phyloP scores from a whole-genome alignment of 1,140 invertebrate species.

The Sitodiplosis mosellana region DNA sequence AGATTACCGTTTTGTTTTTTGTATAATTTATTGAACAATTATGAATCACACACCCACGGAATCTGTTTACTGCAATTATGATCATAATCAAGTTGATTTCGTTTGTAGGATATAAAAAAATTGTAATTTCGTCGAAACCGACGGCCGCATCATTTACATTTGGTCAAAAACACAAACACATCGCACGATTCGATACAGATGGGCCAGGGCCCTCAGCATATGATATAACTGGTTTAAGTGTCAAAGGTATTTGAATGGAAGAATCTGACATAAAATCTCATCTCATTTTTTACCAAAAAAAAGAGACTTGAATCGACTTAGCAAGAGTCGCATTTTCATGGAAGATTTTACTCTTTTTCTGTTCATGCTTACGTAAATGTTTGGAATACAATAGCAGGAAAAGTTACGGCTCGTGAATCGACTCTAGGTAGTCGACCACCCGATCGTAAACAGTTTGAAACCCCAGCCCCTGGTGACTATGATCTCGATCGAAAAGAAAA shows the following conservation, averaged over 20 bases:
- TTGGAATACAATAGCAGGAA: conserved; percentile 24
- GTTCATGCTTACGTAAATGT: neutral
- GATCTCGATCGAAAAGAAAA: conserved; percentile 53
- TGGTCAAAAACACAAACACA: conserved; percentile 41
- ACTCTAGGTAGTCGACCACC: conserved; percentile 43
- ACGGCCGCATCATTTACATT: conserved; percentile 63
- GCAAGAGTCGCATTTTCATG: conserved; percentile 2
- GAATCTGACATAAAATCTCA: no score
- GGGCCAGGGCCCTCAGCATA: conserved; percentile 78
- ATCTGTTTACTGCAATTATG: neutral
- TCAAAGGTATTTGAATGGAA: conserved; percentile 43
- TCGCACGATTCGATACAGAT: conserved; percentile 26
- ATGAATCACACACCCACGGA: neutral
- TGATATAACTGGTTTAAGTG: conserved; percentile 62
- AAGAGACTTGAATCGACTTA: neutral
- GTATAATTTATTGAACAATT: neutral
- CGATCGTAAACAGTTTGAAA: conserved; percentile 46
- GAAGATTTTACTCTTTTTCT: conserved; percentile 1
- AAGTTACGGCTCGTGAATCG: conserved; percentile 21
- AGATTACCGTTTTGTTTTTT: neutral
- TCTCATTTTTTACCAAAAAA: no score
- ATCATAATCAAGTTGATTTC: conserved; percentile 2
- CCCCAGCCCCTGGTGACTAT: conserved; percentile 69
- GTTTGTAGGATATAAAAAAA: conserved; percentile 41
- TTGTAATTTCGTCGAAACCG: conserved; percentile 50